These are phyloP conservation scores for Sphaerophoria rueppellii DNA, from an alignment of 2,888 invertebrate genomes.

Conservation along the genomic window DNA sequence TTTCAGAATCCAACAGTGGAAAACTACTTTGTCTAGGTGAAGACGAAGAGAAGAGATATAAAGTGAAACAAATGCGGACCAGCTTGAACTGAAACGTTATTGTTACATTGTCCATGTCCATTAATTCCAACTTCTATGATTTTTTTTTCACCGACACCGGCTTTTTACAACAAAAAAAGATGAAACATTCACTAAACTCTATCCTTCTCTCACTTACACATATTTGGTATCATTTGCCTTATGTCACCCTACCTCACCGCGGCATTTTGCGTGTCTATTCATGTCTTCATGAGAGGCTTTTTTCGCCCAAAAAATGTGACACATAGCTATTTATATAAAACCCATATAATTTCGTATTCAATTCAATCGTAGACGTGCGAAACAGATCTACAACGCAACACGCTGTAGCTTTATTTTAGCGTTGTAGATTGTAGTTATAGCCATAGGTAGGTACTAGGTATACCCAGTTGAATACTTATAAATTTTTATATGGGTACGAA, in stretches of 20 bases:
- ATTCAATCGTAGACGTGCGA: slow-evolving; percentile 9
- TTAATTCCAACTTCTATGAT: slow-evolving; percentile 10
- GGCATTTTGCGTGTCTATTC: not conserved
- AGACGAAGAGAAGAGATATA: not conserved
- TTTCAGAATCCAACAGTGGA: too few relatives aligned
- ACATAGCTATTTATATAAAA: slow-evolving; percentile 64
- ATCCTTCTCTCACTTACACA: slow-evolving; percentile 31
- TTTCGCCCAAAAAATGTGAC: slow-evolving; percentile 57
- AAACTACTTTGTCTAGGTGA: not conserved
- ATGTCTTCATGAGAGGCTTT: slow-evolving; percentile 38
- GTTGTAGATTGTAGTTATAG: not conserved
- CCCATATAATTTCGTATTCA: slow-evolving; percentile 41
- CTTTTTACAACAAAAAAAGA: slow-evolving; percentile 46
- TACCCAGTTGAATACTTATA: not conserved
- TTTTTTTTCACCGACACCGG: slow-evolving; percentile 47
- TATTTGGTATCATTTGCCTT: not conserved
- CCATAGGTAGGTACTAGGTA: not conserved
- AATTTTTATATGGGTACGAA: too few relatives aligned
- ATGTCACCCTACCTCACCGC: not conserved
- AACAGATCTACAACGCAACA: not conserved
- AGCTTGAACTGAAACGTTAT: slow-evolving; percentile 42
- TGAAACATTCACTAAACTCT: slow-evolving; percentile 5
- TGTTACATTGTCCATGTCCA: slow-evolving; percentile 4
- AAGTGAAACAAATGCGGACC: slow-evolving; percentile 18
- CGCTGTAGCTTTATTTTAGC: not conserved